A percentile compares a stretch with the other conserved stretches of the same genome.
Evolutionary conservation across 2,113 vertebrate species (phyloP).

Genomic region (Sporophila hypoxantha): DNA sequence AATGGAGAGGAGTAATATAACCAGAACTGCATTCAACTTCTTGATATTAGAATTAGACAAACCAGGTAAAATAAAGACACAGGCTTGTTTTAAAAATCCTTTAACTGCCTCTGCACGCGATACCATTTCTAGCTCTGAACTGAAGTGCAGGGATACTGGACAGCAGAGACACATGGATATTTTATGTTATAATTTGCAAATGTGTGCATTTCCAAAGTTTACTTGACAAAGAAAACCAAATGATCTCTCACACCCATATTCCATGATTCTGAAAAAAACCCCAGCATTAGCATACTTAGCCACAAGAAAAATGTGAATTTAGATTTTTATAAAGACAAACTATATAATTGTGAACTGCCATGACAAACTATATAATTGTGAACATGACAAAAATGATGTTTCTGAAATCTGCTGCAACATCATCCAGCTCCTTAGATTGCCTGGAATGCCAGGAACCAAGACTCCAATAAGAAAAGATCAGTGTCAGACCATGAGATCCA

Average conservation of each 20-base stretch:
- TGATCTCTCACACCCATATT: not conserved
- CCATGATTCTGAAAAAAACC: fast-evolving
- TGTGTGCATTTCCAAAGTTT: not conserved
- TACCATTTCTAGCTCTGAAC: not conserved
- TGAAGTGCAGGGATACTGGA: not conserved
- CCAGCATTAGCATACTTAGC: not conserved
- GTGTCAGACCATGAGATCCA: not conserved
- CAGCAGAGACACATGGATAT: not conserved
- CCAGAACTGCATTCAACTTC: not conserved
- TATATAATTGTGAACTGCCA: not conserved
- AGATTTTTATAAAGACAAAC: not conserved
- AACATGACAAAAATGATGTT: not conserved
- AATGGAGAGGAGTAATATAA: not conserved
- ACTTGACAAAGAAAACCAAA: not conserved
- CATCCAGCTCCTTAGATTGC: not conserved
- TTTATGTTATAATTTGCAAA: not conserved
- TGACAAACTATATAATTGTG: not conserved
- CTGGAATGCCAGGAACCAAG: not conserved
- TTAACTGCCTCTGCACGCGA: not conserved
- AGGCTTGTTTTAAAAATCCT: not conserved
- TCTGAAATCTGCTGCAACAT: not conserved
- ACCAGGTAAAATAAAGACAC: not conserved
- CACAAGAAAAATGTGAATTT: not conserved
- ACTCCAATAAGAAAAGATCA: not conserved
- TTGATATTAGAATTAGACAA: not conserved